Conservation (phyloP, 2,113 vertebrate genomes). For the Poeciliopsis prolifica region DNA sequence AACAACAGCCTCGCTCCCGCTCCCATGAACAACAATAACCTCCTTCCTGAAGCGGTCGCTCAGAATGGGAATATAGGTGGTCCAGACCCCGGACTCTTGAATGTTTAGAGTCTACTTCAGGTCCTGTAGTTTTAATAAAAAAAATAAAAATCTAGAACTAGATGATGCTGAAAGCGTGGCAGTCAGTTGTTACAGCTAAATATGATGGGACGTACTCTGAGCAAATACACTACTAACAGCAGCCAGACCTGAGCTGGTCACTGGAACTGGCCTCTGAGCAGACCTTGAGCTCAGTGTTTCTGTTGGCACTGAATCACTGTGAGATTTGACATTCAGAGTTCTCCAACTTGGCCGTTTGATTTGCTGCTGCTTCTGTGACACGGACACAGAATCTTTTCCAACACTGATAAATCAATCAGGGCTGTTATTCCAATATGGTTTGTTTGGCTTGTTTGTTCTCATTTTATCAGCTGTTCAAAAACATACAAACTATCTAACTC, state of each 20-base stretch:
- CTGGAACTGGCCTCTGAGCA: slow-evolving; percentile 28
- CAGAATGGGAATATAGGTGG: slow-evolving; percentile 85
- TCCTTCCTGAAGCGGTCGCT: slow-evolving; percentile 78
- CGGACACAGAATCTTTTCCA: slow-evolving; percentile 25
- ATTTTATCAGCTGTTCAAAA: slow-evolving; percentile 30
- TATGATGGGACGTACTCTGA: slow-evolving; percentile 35
- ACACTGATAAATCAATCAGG: slow-evolving; percentile 57
- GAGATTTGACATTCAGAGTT: slow-evolving; percentile 64
- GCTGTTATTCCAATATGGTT: slow-evolving; percentile 44
- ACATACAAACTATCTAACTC: slow-evolving; percentile 30
- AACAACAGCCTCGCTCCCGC: slow-evolving; percentile 69
- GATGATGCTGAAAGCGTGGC: slow-evolving; percentile 46
- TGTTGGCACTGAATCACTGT: slow-evolving; percentile 74
- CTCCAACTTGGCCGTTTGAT: slow-evolving; percentile 61
- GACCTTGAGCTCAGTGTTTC: slow-evolving; percentile 41
- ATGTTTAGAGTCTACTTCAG: slow-evolving; percentile 73
- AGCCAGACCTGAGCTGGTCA: slow-evolving; percentile 40
- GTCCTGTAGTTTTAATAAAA: slow-evolving; percentile 35
- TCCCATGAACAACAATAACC: slow-evolving; percentile 81
- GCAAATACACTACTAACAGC: slow-evolving; percentile 31
- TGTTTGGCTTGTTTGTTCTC: slow-evolving; percentile 50
- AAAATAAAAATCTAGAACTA: slow-evolving; percentile 28
- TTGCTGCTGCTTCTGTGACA: slow-evolving; percentile 49
- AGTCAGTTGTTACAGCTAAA: slow-evolving; percentile 26
- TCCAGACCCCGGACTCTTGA: slow-evolving; percentile 82